These are phyloP conservation scores for Azorinus chamasolen DNA, from an alignment of 2,888 invertebrate species.

Conservation along the genomic window DNA sequence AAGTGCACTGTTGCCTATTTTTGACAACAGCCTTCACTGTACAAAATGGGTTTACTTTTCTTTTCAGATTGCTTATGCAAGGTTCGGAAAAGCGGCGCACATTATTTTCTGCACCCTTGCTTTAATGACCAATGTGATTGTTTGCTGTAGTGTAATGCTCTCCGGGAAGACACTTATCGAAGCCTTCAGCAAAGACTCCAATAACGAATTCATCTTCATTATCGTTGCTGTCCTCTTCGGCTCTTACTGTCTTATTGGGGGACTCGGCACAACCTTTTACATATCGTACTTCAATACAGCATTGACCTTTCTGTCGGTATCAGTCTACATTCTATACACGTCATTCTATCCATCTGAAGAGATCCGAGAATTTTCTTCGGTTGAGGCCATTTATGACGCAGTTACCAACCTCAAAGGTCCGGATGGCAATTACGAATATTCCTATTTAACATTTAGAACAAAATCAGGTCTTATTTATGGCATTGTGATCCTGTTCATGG, in stretches of 20 bases:
- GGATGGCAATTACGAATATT: conserved; percentile 71
- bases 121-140: conserved; percentile 76
- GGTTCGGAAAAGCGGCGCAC: conserved; percentile 79
- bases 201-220: conserved; percentile 74
- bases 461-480: conserved; percentile 74
- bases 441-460: conserved; percentile 75
- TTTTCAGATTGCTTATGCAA: conserved; percentile 74
- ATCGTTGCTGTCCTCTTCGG: conserved; percentile 75
- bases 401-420: conserved; percentile 70
- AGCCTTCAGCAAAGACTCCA: conserved; percentile 75
- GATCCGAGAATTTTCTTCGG: conserved; percentile 42
- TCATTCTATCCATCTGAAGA: conserved; percentile 58
- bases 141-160: conserved; percentile 72
- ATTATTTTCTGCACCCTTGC: conserved; percentile 77
- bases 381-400: conserved; percentile 70
- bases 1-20: too few relatives aligned
- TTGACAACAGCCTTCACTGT: too few relatives aligned
- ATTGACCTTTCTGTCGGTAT: conserved; percentile 75
- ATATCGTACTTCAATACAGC: conserved; percentile 82
- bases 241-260: conserved; percentile 78
- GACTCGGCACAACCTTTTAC: conserved; percentile 82
- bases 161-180: conserved; percentile 72
- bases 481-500: conserved; percentile 65
- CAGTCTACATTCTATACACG: conserved; percentile 72
- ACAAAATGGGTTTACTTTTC: not conserved